Conservation (phyloP, 2,113 vertebrate genomes). For the pig (Sus scrofa) region DNA sequence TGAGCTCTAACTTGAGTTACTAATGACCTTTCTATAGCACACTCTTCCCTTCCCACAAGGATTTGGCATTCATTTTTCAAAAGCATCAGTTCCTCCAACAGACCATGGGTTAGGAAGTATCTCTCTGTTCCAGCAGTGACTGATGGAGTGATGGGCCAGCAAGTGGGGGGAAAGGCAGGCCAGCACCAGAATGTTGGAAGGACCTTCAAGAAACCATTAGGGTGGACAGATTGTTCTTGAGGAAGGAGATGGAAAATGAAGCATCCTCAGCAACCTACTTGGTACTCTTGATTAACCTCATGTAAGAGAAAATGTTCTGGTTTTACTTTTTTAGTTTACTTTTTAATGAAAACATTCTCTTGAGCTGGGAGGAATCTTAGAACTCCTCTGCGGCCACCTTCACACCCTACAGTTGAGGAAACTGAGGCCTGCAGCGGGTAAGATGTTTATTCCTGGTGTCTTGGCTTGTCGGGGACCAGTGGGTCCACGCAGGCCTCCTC, state of each 20-base stretch:
- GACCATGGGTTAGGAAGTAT: neutral
- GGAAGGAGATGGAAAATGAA: constrained; percentile 20
- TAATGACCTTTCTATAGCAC: constrained; percentile 30
- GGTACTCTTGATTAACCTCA: neutral
- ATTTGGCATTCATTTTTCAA: constrained; percentile 69
- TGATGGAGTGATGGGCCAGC: neutral
- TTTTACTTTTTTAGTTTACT: neutral
- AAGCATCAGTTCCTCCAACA: neutral
- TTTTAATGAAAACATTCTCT: neutral
- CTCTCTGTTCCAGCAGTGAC: neutral
- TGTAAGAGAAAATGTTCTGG: neutral
- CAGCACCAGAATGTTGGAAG: neutral
- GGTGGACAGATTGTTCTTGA: neutral
- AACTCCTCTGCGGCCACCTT: neutral
- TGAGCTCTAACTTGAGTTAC: constrained; percentile 3
- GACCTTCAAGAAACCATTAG: neutral
- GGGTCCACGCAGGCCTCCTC: neutral
- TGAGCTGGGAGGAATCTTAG: neutral
- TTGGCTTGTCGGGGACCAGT: neutral
- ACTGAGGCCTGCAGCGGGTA: neutral
- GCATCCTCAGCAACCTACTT: neutral
- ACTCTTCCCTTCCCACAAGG: neutral
- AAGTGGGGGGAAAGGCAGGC: neutral
- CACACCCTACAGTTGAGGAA: neutral
- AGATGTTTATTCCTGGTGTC: neutral